A percentile compares a stretch with the other conserved stretches of the same genome.
Conservation (phyloP, 1,140 invertebrate genomes). For the Lasioglossum albipes region DNA sequence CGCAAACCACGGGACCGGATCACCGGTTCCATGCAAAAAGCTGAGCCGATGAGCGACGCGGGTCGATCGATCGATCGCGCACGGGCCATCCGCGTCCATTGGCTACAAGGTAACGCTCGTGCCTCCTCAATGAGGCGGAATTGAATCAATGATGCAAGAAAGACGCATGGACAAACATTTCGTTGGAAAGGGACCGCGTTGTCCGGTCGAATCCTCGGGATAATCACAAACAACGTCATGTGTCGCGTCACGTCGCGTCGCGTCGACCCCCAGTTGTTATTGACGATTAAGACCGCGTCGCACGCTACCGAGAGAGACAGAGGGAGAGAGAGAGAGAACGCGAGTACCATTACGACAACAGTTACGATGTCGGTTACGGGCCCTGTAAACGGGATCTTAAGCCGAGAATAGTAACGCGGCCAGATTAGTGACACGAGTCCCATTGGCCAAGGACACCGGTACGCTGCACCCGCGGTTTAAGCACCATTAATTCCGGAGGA, state of each 20-base stretch:
- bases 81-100: background rate
- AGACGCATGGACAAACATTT: conserved; percentile 4
- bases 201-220: background rate
- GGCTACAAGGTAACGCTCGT: background rate
- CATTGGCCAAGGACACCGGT: conserved; percentile 24
- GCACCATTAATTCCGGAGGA: conserved; percentile 17
- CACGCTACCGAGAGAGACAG: conserved; percentile 8
- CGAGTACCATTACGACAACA: conserved; percentile 48
- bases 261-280: conserved; percentile 34
- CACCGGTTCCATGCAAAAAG: background rate
- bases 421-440: conserved; percentile 34
- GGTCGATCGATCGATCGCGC: conserved; percentile 1
- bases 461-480: conserved; percentile 3
- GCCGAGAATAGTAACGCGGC: conserved; percentile 10
- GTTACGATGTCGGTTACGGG: conserved; percentile 55
- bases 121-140: background rate
- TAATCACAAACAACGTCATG: conserved; percentile 9
- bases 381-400: conserved; percentile 49
- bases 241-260: no score
- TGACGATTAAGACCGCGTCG: conserved; percentile 51
- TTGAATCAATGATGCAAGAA: background rate
- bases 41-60: background rate
- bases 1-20: background rate
- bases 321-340: no score
- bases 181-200: background rate